Base-by-base conservation (phyloP, 2,797 vertebrate genomes). In the Sebastolobus altivelis region DNA sequence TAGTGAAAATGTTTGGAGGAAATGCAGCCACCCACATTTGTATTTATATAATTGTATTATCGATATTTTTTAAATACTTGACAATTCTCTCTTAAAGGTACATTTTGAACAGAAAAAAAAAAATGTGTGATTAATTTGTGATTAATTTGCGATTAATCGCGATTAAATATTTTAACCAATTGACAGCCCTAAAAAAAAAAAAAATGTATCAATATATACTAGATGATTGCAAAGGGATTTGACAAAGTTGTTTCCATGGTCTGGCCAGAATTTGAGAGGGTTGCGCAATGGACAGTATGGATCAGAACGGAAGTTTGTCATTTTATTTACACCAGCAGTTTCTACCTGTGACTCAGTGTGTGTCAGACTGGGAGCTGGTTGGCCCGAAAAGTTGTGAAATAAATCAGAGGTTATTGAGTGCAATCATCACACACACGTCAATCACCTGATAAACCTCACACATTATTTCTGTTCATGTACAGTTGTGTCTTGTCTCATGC, bases 301-400 rank as follows among this genome's bases (percentile, higher is more conserved):
- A 49, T 31, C 54, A 37, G 22, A 33, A 29, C 27, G 31, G 5
- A 56, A 9, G 33, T 72, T 37, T 20, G 13, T 74, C 13, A 40
- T 59, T 35, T 38, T 49, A 18, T 62, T 76, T 20, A 52, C 72
- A 72, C 38, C 18, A 33, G 60, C 43, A 49, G 59, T 18, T 20
- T 65, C 20, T 52, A 25, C 33, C 22, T 62, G 25, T 37, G 27
- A 18, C 65, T 55, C 65, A 10, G 46, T 13, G 9, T 67, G 31
- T 71, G 75, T 66, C 29, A 61, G 22, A 79, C 72, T 18, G 31
- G 29, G 68, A 71, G 43, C 68, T 58, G 27, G 72, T 54, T 72
- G 80, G 62, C 61, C 33, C 16, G 8, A 72, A 35, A 71, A 46
- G 61, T 56, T 75, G 54, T 13, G 18, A 65, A 66, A 63, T 8